Conservation (phyloP, 2,888 invertebrate genomes). For the Eupithecia centaureata region DNA sequence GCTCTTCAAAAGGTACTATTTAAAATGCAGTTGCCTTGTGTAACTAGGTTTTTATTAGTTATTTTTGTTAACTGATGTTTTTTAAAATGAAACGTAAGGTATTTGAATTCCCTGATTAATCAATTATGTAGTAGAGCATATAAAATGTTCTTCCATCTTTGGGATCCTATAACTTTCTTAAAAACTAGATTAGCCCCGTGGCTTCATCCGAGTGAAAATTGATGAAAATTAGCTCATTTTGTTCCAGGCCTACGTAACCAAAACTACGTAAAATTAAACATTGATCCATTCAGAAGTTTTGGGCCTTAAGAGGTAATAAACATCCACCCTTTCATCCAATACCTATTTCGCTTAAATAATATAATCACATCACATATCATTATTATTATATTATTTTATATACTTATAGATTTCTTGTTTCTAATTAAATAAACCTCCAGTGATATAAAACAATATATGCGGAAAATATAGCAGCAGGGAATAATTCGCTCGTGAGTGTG, state of each 20-base stretch:
- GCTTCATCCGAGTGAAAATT: too few relatives aligned
- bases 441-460: not conserved
- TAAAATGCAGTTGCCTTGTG: constrained; percentile 24
- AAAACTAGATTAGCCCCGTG: too few relatives aligned
- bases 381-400: too few relatives aligned
- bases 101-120: not conserved
- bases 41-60: not conserved
- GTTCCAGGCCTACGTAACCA: too few relatives aligned
- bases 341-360: too few relatives aligned
- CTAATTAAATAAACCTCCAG: not conserved
- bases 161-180: not conserved
- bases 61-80: not conserved
- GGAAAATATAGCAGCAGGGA: constrained; percentile 32
- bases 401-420: not conserved
- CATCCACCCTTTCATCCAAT: too few relatives aligned
- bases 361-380: too few relatives aligned
- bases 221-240: too few relatives aligned
- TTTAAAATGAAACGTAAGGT: not conserved
- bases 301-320: too few relatives aligned
- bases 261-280: too few relatives aligned
- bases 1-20: constrained; percentile 32
- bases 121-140: not conserved
- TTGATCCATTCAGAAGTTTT: too few relatives aligned
- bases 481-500: constrained; percentile 55
- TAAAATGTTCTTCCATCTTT: not conserved